These are phyloP conservation scores for Lepidurus apus DNA, from an alignment of 1,140 invertebrate species.

Conservation along the genomic window DNA sequence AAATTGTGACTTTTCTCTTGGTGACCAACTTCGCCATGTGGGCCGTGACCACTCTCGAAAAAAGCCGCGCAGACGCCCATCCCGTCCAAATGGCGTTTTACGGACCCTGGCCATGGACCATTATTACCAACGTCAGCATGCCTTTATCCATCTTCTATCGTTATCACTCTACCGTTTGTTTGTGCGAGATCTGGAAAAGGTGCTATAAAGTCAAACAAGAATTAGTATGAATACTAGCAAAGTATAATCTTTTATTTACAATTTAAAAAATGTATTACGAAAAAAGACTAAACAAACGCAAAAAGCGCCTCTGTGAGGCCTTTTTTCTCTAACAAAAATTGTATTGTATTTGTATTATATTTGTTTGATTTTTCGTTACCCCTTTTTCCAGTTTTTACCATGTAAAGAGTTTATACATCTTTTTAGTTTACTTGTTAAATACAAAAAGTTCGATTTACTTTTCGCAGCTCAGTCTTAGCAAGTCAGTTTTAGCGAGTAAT, in stretches of 20 bases:
- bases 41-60: conserved; percentile 77
- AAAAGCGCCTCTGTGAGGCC: background rate
- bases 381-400: background rate
- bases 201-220: conserved; percentile 49
- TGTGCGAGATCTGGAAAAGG: conserved; percentile 74
- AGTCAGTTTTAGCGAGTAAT: too few species aligned
- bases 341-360: background rate
- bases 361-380: background rate
- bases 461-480: too few species aligned
- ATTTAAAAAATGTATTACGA: background rate
- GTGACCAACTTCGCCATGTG: conserved; percentile 76
- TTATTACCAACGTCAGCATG: conserved; percentile 55
- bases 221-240: background rate
- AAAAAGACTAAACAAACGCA: background rate
- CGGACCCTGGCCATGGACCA: conserved; percentile 57
- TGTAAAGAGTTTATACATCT: background rate
- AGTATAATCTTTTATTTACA: background rate
- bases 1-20: conserved; percentile 75
- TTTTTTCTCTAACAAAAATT: background rate
- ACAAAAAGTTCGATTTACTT: background rate
- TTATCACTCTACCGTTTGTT: conserved; percentile 67
- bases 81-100: conserved; percentile 72
- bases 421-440: background rate
- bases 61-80: conserved; percentile 70
- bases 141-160: conserved; percentile 59